Evolutionary conservation across 2,113 vertebrate species (phyloP), one percentile per base, ranked within the genome.

Genomic region (Pterocles burchelli): DNA sequence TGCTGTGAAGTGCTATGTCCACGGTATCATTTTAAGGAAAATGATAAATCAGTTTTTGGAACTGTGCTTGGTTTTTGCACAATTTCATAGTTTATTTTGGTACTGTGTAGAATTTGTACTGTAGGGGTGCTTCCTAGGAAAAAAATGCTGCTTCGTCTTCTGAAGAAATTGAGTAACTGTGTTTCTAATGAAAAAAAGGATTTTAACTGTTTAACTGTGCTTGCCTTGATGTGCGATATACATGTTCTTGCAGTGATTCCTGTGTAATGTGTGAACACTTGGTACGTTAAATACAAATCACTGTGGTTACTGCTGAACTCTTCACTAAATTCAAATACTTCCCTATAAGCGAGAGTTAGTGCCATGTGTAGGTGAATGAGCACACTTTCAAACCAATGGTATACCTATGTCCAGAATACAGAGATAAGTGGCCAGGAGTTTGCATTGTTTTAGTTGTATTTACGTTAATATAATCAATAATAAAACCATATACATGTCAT

Each of bases 91-190:
- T 36, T 63, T 31, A 75, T 36, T 88, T 89, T 83, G 58, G 4
- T 59, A 48, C 22, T 49, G 33, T 45, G 13, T 58, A 58, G 49
- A 73, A 51, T 38, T 75, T 68, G 17, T 72, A 13, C 11, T 29
- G 13, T 45, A 57, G 9, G 2, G 63, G 16, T 75, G 14, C 25
- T 85, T 89, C 17, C 45, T 88, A n/a, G n/a, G 28, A 75, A 33
- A 52, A 67, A 21, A 20, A 7, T 4, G 1, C 61, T 81, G 5
- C 29, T 87, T 52, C 8, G 10, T 83, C 51, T 72, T 68, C 15
- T 36, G 46, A n/a, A 34, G 25, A 72, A 62, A 66, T 58, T 1
- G 1, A n/a, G 14, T 41, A 84, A 55, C 16, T 0, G 0, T 33
- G 3, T 76, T 84, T 85, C 28, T 70, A 46, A 49, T 33, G 29